Evolutionary conservation across 1,140 invertebrate species (phyloP).

Genomic region (Tetramorium parvispinum): DNA sequence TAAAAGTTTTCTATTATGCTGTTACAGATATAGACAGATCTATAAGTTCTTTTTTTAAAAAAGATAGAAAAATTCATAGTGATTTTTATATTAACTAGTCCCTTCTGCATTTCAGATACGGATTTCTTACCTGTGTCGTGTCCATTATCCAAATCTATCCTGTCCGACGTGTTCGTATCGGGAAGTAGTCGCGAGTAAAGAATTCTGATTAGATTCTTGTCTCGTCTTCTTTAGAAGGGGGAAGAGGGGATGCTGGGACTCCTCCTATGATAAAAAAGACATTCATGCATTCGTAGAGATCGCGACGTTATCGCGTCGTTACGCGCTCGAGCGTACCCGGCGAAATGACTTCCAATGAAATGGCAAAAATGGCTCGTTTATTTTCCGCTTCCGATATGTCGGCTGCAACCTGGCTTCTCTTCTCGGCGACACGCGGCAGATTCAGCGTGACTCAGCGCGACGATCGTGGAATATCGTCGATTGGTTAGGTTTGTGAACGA

Average conservation of each 20-base stretch:
- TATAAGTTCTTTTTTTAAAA: background rate
- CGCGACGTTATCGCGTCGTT: slow-evolving; percentile 50
- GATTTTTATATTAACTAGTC: background rate
- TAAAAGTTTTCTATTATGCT: background rate
- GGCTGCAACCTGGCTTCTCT: slow-evolving; percentile 28
- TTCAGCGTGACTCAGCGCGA: slow-evolving; percentile 60
- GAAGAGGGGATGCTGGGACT: background rate
- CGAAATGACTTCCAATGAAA: slow-evolving; percentile 52
- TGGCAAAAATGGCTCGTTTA: slow-evolving; percentile 55
- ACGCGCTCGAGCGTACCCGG: slow-evolving; percentile 28
- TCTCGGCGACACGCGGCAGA: slow-evolving; percentile 15
- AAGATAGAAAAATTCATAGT: background rate
- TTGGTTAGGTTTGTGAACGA: slow-evolving; percentile 32
- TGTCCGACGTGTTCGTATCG: background rate
- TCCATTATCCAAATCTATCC: slow-evolving; percentile 16
- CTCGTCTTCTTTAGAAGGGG: background rate
- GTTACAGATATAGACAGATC: background rate
- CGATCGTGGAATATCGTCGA: slow-evolving; percentile 52
- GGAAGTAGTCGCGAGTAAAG: background rate
- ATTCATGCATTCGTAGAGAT: slow-evolving; percentile 32
- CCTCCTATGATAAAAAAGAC: slow-evolving; percentile 31
- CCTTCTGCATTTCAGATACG: background rate
- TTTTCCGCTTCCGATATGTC: slow-evolving; percentile 55
- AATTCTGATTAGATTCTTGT: slow-evolving; percentile 36
- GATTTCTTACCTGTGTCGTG: background rate